Base-by-base conservation (phyloP, 1,140 invertebrate species). In the Rhyzopertha dominica region DNA sequence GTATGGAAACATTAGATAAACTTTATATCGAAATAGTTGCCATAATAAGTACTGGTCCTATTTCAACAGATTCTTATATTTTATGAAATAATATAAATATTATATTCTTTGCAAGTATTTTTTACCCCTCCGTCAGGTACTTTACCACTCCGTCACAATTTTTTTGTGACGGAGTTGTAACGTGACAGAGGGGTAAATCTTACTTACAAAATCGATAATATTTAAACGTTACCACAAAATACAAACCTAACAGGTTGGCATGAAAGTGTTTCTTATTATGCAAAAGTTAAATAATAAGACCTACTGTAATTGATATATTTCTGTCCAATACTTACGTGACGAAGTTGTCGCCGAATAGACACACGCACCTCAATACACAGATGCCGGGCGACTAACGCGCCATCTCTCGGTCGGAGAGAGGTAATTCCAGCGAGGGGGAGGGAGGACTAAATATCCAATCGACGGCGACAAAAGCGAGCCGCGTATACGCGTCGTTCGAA, bases 141-240 rank as follows among this genome's bases (percentile, higher is more conserved):
- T 43, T 43, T 46, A 46, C 43, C 37, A 46, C 38, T 41, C 16
- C 43, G 43, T 46, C 38, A 46, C 43, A 41, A 46, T 25, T 26
- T 28, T 41, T 4, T 42, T 43, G 41, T 43, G 41, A 43, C 41
- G 32, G 41, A 43, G 38, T 43, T 46, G 22, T 46, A 24, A n/a
- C 24, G 43, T 46, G 43, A 46, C 43, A 18, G 43, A 41, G 31
- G 38, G 31, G 43, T 46, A 40, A 41, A 44, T 18, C 4, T 40
- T n/a, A 25, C 18, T 46, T 26, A 28, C 43, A 38, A 46, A 46
- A 20, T 44, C 43, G 38, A 43, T 46, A 46, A 43, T 43, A 44
- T 44, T 44, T 44, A 44, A 44, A 44, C 19, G 19, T 7, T 17
- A 40, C 4, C 35, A 44, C 12, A 46, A 43, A 16, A 46, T 38